Base-by-base conservation (phyloP, 2,888 invertebrate species). In the Chrysomela aeneicollis region DNA sequence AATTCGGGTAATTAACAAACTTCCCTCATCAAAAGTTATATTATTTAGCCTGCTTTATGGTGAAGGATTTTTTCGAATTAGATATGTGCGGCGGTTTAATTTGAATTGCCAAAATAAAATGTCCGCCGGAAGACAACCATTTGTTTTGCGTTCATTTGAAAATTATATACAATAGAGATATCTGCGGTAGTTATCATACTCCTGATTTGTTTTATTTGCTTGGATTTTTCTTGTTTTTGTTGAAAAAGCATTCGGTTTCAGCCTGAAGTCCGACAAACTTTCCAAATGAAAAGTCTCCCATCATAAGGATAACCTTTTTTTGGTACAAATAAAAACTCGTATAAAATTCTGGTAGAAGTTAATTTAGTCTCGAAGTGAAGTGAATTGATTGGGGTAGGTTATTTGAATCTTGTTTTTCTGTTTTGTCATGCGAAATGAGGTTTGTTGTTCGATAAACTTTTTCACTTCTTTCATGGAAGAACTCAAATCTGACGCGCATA, bases 21-120 rank as follows among this genome's bases (percentile, higher is more conserved):
- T 68, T 61, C 54, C 42, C 54, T 61, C 63, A 64, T 63, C 65
- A 59, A 68, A 68, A 68, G 64, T 68, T 68, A 61, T 63, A 65
- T 61, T 63, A 61, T 63, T 59, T 54, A 58, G 46, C 63, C 59
- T 51, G 22, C 32, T 61, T 17, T 47, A 32, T 17, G 35, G 52
- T 54, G 52, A 53, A 42, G 37, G 59, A 51, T 42, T 42, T 60
- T 65, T 68, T 68, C 60, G 51, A 61, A 65, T 61, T 18, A 46
- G 22, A 55, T 58, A 59, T 61, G 21, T 55, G 55, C 55, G 8
- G 15, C 19, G 5, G 59, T 9, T 19, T 9, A 21, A 59, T 59
- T 47, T 61, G 47, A 61, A 61, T 54, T 54, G 47, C 18, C 18
- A 47, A 55, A 55, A 55, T 42, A 55, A 55, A 55, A 55, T 55